Base-by-base conservation (phyloP, 2,888 invertebrate genomes). In the Phyllotreta cruciferae region DNA sequence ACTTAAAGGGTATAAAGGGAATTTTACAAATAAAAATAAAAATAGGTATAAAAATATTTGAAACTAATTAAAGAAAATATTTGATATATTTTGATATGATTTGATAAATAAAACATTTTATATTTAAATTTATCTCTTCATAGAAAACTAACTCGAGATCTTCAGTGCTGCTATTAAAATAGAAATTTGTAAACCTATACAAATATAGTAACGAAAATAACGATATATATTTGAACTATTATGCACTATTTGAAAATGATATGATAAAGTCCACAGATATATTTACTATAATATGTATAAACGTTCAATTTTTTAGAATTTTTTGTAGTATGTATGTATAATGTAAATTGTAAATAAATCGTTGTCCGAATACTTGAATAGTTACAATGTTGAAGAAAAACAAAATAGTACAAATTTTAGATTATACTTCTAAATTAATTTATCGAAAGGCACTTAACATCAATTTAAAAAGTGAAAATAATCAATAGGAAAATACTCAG, bases 181-280 rank as follows among this genome's bases (percentile, higher is more conserved):
- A 24, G 24, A 24, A 24, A 24, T 24, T 41, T 13, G n/a, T 6
- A 54, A 54, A 14, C 38, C 47, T 36, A 57, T 41, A 57, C 37
- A 10, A 41, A 9, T 58, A 36, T 24, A 50, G 4, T 38, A 42
- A 11, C 49, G 41, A 50, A 57, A 49, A 58, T 9, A 50, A 58
- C 41, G 37, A 50, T 35, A 39, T 58, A 24, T 41, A 37, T 54
- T 39, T 39, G 2, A 8, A 24, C 24, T 41, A n/a, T 14, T 41
- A 41, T 34, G 39, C 10, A 50, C 58, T 58, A 58, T 50, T 50
- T 50, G 50, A 58, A 58, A 58, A 58, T 58, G 58, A 58, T 58
- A 58, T 58, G 58, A 42, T 58, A 14, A 36, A 50, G 24, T 50
- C 34, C 50, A 50, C 50, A 50, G 50, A 50, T 50, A 50, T 13